phyloP scores from a whole-genome alignment of 2,113 vertebrate species.

The Triplophysa dalaica region DNA sequence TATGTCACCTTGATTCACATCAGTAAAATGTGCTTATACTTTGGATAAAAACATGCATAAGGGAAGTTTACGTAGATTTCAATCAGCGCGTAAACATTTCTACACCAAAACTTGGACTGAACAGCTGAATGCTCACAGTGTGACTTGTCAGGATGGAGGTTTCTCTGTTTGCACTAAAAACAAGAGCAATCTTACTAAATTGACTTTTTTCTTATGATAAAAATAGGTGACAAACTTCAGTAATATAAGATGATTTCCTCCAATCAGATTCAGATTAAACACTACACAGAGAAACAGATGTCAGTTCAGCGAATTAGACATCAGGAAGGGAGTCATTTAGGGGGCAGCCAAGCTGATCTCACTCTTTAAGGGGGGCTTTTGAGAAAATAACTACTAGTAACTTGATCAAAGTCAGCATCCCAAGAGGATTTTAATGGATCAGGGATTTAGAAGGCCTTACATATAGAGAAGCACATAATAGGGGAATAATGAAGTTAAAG shows the following conservation, averaged over 20 bases:
- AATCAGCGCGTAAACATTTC: not conserved
- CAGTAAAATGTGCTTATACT: not conserved
- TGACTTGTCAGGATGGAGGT: no score
- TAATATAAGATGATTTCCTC: not conserved
- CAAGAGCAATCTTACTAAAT: not conserved
- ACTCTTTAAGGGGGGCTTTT: not conserved
- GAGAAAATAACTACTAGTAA: constrained; percentile 14
- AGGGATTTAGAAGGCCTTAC: not conserved
- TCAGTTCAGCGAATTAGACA: constrained; percentile 5
- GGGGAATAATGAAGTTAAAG: constrained; percentile 5
- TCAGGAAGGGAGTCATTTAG: constrained; percentile 4
- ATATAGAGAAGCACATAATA: constrained; percentile 2
- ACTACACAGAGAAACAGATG: not conserved
- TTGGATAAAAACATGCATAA: not conserved
- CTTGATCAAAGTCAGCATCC: constrained; percentile 28
- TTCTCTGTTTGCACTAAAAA: not conserved
- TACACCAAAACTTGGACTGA: not conserved
- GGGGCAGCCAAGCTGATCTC: not conserved
- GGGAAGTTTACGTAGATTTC: not conserved
- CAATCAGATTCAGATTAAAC: not conserved
- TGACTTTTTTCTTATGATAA: not conserved
- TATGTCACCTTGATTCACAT: not conserved
- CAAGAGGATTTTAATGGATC: constrained; percentile 14
- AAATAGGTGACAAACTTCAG: not conserved
- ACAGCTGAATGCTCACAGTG: not conserved